Evolutionary conservation across 2,888 invertebrate genomes (phyloP).

Genomic region (Euzophera pinguis): DNA sequence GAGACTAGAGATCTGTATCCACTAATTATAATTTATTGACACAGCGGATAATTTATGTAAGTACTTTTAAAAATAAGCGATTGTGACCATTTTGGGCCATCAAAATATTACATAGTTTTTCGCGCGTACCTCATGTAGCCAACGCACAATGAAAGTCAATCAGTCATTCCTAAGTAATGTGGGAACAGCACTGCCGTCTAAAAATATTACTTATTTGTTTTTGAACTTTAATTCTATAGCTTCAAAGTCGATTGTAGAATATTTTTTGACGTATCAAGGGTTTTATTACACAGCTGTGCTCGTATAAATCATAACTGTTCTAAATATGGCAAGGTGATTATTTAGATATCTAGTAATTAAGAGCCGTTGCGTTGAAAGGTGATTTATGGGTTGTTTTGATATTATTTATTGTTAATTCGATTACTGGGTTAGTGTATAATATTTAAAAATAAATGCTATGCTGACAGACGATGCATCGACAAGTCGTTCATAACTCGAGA

Average conservation of each 20-base stretch:
- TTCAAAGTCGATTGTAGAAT: background rate
- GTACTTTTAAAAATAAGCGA: background rate
- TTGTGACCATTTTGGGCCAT: background rate
- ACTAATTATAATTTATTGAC: too few relatives aligned
- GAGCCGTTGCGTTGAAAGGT: constrained; percentile 5
- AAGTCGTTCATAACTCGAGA: too few relatives aligned
- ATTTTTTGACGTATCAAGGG: constrained; percentile 23
- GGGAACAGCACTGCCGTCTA: constrained; percentile 38
- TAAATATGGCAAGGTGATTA: constrained; percentile 12
- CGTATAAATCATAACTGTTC: constrained; percentile 55
- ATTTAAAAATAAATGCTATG: too few relatives aligned
- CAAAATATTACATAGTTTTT: constrained; percentile 11
- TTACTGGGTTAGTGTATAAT: background rate
- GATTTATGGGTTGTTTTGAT: constrained; percentile 1
- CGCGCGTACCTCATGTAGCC: constrained; percentile 1
- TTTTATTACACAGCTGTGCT: constrained; percentile 59
- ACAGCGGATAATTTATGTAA: background rate
- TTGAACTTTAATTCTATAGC: background rate
- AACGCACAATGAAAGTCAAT: constrained; percentile 29
- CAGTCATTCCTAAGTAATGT: constrained; percentile 70
- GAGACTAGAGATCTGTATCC: too few relatives aligned
- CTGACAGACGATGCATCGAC: too few relatives aligned
- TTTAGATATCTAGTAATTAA: constrained; percentile 15
- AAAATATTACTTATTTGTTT: background rate
- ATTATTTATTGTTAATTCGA: background rate